phyloP scores from a whole-genome alignment of 2,797 vertebrate species.

The Siniperca obscura region DNA sequence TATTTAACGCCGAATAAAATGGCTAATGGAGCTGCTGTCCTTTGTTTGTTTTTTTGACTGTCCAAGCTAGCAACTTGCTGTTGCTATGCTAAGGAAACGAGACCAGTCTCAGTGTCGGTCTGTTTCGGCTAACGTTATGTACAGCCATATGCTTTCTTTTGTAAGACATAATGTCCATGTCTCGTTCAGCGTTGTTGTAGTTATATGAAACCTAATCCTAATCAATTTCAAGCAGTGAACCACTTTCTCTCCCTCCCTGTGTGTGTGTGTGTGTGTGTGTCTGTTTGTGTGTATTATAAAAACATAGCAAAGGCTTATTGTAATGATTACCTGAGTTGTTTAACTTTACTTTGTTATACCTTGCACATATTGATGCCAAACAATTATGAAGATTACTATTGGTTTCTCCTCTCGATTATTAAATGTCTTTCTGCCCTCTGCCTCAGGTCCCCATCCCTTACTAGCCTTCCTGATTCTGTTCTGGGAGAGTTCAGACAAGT shows the following conservation, averaged over 20 bases:
- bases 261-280: background rate
- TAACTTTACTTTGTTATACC: background rate
- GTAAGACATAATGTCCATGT: slow-evolving; percentile 8
- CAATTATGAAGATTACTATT: background rate
- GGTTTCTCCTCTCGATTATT: background rate
- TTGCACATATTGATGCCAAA: background rate
- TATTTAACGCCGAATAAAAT: slow-evolving; percentile 15
- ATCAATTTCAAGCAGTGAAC: background rate
- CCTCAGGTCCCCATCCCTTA: slow-evolving; percentile 54
- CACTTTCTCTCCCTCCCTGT: background rate
- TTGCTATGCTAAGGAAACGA: slow-evolving; percentile 60
- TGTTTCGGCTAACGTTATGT: background rate
- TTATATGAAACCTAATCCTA: slow-evolving; percentile 12
- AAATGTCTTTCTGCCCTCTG: background rate
- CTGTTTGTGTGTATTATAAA: background rate
- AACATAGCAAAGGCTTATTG: background rate
- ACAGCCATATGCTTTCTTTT: slow-evolving; percentile 6
- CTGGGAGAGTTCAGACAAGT: slow-evolving; percentile 89
- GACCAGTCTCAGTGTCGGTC: background rate
- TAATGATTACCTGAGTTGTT: background rate
- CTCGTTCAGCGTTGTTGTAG: background rate
- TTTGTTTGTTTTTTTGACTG: slow-evolving; percentile 53
- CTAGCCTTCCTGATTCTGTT: slow-evolving; percentile 90
- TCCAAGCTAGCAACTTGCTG: slow-evolving; percentile 23
- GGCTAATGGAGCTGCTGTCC: slow-evolving; percentile 34